Base-by-base conservation (phyloP, 2,797 vertebrate genomes). In the Hyperoplus immaculatus region DNA sequence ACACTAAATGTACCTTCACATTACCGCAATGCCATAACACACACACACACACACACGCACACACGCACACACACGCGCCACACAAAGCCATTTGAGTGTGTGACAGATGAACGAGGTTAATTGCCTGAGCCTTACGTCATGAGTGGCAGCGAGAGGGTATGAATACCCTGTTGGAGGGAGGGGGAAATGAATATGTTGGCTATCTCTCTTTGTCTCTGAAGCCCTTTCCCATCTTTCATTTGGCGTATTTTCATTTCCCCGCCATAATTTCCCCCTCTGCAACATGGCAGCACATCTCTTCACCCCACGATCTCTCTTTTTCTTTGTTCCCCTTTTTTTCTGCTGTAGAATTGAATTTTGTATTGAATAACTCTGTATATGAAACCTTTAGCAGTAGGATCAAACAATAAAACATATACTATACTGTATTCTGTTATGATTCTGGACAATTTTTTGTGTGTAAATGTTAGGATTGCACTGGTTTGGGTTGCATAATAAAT, bases 111-210 rank as follows among this genome's bases (percentile, higher is more conserved):
- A 89, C 80, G 89, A 72, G 87, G 88, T 92, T 93, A 93, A 93
- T 93, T 93, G 92, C 89, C 84, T 89, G 68, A 84, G 88, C 75
- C 83, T 92, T 90, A 89, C 91, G 89, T 93, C 90, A 92, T 86
- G 86, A 91, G 80, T 82, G 84, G 75, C 83, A 84, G 89, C 81
- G 84, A 84, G 88, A 90, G 86, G 89, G 75, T 82, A 81, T 74
- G 72, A 80, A 80, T 73, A 81, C 45, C 0, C 57, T 46, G 82
- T 62, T 77, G 76, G 60, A 81, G 12, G 51, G 64, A 86, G 70
- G 76, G 75, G 89, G 88, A 91, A 89, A 89, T 90, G 43, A 90
- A 86, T 61, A 82, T 61, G 82, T 43, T 78, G 83, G 71, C 77
- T 64, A 71, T 79, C 77, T 85, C 56, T 84, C 86, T 89, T 82